Base-by-base conservation (phyloP, 2,888 invertebrate genomes). In the Mythimna ferrago region DNA sequence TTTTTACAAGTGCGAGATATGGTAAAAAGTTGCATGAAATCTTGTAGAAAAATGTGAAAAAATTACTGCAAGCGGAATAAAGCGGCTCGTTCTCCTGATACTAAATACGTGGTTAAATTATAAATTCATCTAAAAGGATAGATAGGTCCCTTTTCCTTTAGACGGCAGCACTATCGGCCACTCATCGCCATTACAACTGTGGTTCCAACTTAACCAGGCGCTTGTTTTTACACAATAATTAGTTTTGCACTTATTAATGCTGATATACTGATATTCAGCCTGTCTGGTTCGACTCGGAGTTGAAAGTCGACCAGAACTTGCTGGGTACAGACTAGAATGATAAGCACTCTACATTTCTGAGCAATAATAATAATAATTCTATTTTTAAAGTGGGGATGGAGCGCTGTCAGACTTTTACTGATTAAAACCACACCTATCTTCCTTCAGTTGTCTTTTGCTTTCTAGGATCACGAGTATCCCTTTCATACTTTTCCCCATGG, bases 141-240 rank as follows among this genome's bases (percentile, higher is more conserved):
- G 35, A 10, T 58, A 2, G 3, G 35, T 10, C 38, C 35, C 10
- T 58, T 19, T 58, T 58, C 2, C 35, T 58, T 58, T 11, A 9
- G n/a, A 19, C 19, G 6, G 58, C 35, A 10, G 10, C 35, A n/a
- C 61, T 74, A 83, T 81, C 84, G 32, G 67, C 72, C 60, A 63
- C 51, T 63, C 61, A 83, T 78, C 79, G 56, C 70, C 66, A 26
- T 26, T 44, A 26, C 56, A 58, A 74, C 70, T 58, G 61, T 61
- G n/a, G 48, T 58, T 41, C 21, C 61, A 65, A 66, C 65, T 62
- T 58, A 62, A 65, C 67, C 65, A 62, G 16, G 4, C 9, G 73
- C 53, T 56, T 75, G 67, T 71, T 79, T 79, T 71, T 66, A 21
- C 21, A 56, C 64, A 62, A 56, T 65, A 57, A 70, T 70, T 75